Conservation (phyloP, 2,113 vertebrate genomes). For the Seriola quinqueradiata region DNA sequence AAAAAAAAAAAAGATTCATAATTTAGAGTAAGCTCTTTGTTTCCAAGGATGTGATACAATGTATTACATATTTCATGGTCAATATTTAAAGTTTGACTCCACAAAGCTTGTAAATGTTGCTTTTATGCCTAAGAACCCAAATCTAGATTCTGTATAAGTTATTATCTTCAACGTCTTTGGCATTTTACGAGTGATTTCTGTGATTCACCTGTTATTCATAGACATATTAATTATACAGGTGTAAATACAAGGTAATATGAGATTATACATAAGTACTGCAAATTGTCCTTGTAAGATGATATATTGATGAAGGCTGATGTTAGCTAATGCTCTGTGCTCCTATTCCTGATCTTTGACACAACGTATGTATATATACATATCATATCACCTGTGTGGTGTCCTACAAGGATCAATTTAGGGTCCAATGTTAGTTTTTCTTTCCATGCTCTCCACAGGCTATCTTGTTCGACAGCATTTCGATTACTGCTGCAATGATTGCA, state of each 20-base stretch:
- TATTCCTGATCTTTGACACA: neutral
- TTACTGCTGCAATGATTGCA: neutral
- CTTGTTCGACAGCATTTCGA: neutral
- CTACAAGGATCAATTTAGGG: neutral
- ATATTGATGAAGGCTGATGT: constrained; percentile 1
- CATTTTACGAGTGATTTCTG: constrained; percentile 19
- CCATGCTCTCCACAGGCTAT: neutral
- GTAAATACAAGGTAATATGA: constrained; percentile 8
- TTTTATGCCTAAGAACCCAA: neutral
- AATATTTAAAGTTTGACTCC: constrained; percentile 6
- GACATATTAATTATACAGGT: constrained; percentile 6
- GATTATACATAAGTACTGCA: constrained; percentile 17
- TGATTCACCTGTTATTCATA: constrained; percentile 1
- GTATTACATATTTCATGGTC: constrained; percentile 20
- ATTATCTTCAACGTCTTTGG: neutral
- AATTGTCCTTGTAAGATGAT: neutral
- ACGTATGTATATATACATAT: neutral
- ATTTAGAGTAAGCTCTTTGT: constrained; percentile 1
- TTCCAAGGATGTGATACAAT: constrained; percentile 16
- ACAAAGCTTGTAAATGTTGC: constrained; percentile 13
- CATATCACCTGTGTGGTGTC: neutral
- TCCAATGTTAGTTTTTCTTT: neutral
- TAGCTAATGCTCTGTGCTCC: neutral
- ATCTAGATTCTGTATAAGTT: neutral
- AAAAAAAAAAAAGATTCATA: neutral